Evolutionary conservation across 2,888 invertebrate genomes (phyloP).

Genomic region (Caradrina kadenii): DNA sequence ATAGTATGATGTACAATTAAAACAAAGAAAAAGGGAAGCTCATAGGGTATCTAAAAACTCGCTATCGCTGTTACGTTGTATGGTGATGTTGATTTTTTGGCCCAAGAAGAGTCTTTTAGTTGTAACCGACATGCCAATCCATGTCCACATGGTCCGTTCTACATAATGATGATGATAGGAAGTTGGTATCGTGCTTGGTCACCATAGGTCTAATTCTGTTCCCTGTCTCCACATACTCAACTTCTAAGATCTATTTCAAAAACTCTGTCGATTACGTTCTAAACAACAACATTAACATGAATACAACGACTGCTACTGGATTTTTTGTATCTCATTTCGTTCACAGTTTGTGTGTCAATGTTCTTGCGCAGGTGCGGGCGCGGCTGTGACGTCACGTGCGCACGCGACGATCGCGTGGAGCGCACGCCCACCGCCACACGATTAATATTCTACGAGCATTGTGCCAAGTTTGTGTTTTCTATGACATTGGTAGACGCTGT

Average conservation of each 20-base stretch:
- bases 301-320: neutral
- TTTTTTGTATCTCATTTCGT: conserved; percentile 38
- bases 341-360: conserved; percentile 66
- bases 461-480: conserved; percentile 55
- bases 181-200: no score
- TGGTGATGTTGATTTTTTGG: no score
- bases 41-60: no score
- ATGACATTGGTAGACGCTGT: conserved; percentile 50
- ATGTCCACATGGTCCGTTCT: no score
- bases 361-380: conserved; percentile 63
- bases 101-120: no score
- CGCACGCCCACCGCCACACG: conserved; percentile 63
- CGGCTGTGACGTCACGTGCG: conserved; percentile 66
- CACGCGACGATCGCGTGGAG: conserved; percentile 63
- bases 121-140: no score
- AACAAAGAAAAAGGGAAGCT: no score
- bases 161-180: no score
- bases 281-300: conserved; percentile 20
- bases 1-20: no score
- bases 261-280: neutral
- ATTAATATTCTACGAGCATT: conserved; percentile 48
- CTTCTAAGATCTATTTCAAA: no score
- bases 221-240: neutral
- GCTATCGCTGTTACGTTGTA: no score
- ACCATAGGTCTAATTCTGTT: neutral